Evolutionary conservation across 2,797 vertebrate genomes (phyloP).

Genomic region (Ptychadena robeensis): DNA sequence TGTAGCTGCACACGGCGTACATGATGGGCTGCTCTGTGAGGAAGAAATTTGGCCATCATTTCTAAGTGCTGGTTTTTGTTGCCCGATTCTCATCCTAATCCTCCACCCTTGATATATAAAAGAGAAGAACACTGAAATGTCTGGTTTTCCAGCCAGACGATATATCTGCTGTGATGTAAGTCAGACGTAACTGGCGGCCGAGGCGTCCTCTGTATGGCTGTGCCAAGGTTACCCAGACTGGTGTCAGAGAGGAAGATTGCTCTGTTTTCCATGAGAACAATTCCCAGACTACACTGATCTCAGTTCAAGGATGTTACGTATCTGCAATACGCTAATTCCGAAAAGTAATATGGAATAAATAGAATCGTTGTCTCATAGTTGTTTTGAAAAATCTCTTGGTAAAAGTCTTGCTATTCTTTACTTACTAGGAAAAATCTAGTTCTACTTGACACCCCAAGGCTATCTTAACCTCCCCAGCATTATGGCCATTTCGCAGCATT

Average conservation of each 20-base stretch:
- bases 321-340: background rate
- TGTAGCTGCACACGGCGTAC: background rate
- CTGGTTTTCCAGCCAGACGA: constrained; percentile 6
- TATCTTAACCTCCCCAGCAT: no score
- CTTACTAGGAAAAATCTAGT: background rate
- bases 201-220: background rate
- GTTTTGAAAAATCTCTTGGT: background rate
- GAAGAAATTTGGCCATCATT: background rate
- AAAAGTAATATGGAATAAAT: background rate
- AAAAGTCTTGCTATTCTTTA: background rate
- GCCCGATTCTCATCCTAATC: background rate
- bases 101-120: background rate
- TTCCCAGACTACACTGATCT: constrained; percentile 10
- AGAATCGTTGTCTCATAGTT: background rate
- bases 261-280: constrained; percentile 4
- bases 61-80: background rate
- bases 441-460: background rate
- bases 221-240: constrained; percentile 18
- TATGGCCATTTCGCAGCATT: no score
- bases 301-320: constrained; percentile 29
- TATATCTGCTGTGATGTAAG: constrained; percentile 6
- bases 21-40: background rate
- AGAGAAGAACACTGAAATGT: background rate
- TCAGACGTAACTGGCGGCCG: background rate
- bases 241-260: background rate